phyloP scores from a whole-genome alignment of 2,113 vertebrate genomes.

The Arothron firmamentum region DNA sequence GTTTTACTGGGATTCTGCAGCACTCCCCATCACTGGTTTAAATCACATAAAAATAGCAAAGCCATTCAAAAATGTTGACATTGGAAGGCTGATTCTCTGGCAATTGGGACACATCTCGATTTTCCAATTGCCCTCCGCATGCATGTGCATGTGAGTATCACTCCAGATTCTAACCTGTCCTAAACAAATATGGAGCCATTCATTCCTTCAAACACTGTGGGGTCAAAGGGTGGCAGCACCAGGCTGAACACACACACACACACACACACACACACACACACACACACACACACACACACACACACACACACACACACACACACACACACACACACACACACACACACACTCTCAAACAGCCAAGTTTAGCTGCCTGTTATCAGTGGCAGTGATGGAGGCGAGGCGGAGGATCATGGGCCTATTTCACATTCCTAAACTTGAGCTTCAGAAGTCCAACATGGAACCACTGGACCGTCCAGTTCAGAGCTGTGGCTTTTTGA shows the following conservation, averaged over 20 bases:
- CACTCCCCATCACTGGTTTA: too few species aligned
- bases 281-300: constrained; percentile 19
- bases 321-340: neutral
- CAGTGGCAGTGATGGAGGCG: constrained; percentile 50
- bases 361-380: constrained; percentile 74
- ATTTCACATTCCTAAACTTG: constrained; percentile 54
- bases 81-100: too few species aligned
- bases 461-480: neutral
- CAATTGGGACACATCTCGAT: too few species aligned
- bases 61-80: too few species aligned
- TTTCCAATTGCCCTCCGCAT: too few species aligned
- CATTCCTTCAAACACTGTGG: constrained; percentile 53
- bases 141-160: constrained; percentile 12
- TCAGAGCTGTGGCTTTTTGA: too few species aligned
- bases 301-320: constrained; percentile 4
- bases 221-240: constrained; percentile 64
- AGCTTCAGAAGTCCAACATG: constrained; percentile 13
- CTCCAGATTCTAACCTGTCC: constrained; percentile 43
- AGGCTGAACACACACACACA: constrained; percentile 12
- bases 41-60: too few species aligned
- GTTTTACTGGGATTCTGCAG: too few species aligned
- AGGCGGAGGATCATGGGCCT: constrained; percentile 31
- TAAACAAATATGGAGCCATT: constrained; percentile 42
- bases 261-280: neutral
- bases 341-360: constrained; percentile 27